Evolutionary conservation across 2,888 invertebrate species (phyloP), one percentile per base, ranked within the genome.

Genomic region (Ypsolopha scabrella): DNA sequence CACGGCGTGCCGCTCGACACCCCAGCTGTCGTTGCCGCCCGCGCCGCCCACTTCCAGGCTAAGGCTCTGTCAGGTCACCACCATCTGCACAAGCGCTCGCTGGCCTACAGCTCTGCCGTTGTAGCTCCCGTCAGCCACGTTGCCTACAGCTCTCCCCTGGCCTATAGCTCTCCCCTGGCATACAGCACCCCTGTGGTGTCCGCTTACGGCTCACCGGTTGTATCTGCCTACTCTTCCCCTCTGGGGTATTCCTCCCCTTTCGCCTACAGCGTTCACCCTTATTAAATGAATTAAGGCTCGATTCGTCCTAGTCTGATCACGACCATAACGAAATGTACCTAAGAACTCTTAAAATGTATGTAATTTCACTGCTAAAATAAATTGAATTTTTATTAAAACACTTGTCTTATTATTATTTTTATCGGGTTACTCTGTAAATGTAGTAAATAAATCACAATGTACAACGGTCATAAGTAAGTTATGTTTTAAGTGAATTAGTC

Each of bases 1-100:
- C 65, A 77, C 58, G 85, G 86, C 51, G 86, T 86, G 10, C 86
- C 87, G 39, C 69, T 87, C 48, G 85, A 87, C 62, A 87, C 87
- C 11, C 81, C 83, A 56, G 86, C 82, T 55, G 86, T 87, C 8
- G 83, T 87, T 50, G 82, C 85, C 52, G 87, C 85, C 38, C 82
- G 81, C 52, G 75, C 76, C 48, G 78, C 75, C 7, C 86, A 83
- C 70, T 82, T 65, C 74, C 79, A 81, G 52, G 80, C 85, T 49
- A 83, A 82, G 67, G 82, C 81, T 49, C 63, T 81, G 54, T 70
- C 80, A 48, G 76, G 73, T 24, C 58, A 64, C 14, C 86, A 87
- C 61, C 78, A 80, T 52, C 70, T 87, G 50, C 67, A 65, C 62
- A 87, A 87, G 64, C 77, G 64, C 43, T 63, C 63, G 14, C 35